These are phyloP conservation scores for Sebastes vulpes DNA, from an alignment of 2,797 vertebrate species.

Conservation along the genomic window DNA sequence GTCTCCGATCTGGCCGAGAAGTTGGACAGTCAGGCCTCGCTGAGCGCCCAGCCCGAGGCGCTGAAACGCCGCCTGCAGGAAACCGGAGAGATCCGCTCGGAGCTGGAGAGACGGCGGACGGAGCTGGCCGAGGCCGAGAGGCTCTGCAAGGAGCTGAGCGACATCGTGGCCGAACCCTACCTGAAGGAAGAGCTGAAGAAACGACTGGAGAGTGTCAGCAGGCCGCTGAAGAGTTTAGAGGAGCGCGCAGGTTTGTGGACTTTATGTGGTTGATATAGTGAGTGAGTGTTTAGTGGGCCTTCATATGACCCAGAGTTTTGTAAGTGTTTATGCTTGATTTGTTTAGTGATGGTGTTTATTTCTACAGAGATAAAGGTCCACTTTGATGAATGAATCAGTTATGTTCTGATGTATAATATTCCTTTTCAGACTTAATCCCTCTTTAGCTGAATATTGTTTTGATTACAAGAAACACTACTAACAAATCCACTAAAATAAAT, in stretches of 20 bases:
- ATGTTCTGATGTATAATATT: background rate
- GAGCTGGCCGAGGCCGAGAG: conserved; percentile 90
- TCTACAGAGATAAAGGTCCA: background rate
- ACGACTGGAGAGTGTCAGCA: conserved; percentile 91
- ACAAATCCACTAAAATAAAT: conserved; percentile 25
- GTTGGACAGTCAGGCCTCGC: conserved; percentile 89
- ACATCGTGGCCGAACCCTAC: conserved; percentile 95
- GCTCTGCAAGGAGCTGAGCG: conserved; percentile 91
- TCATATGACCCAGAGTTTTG: background rate
- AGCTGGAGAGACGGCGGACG: conserved; percentile 89
- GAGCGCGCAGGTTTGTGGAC: conserved; percentile 91
- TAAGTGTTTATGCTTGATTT: background rate
- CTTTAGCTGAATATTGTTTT: conserved; percentile 9
- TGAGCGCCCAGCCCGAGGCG: conserved; percentile 94
- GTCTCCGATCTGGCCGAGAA: conserved; percentile 88
- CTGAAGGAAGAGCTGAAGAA: conserved; percentile 96
- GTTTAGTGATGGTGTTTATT: background rate
- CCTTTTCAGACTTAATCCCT: conserved; percentile 2
- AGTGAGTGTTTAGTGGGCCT: background rate
- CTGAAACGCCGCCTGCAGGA: conserved; percentile 94
- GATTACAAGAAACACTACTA: background rate
- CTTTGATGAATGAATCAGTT: background rate
- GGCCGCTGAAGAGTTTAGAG: conserved; percentile 93
- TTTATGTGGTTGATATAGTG: background rate
- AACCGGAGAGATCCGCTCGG: conserved; percentile 94